A percentile compares a stretch with the other conserved stretches of the same genome.
Conservation (phyloP, 2,888 invertebrate species). For the Rutpela maculata region DNA sequence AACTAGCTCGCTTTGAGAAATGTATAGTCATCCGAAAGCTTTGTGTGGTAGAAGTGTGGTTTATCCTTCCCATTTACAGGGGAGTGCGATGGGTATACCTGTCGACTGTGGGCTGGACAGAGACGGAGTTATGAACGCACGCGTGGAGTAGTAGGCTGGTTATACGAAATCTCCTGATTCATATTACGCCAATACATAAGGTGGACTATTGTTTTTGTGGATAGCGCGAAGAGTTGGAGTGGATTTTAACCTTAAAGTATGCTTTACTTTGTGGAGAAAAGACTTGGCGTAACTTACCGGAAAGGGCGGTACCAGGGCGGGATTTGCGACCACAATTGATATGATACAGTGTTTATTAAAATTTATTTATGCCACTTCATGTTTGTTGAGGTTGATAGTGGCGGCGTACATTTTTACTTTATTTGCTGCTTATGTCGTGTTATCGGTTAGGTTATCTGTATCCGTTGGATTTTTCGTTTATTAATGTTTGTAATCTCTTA, state of each 20-base stretch:
- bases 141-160: conserved; percentile 66
- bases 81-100: conserved; percentile 42
- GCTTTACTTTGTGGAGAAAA: conserved; percentile 45
- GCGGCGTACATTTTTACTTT: conserved; percentile 24
- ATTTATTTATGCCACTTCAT: conserved; percentile 31
- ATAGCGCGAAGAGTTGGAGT: conserved; percentile 42
- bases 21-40: conserved; percentile 24
- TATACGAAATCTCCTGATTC: conserved; percentile 64
- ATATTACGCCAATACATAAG: conserved; percentile 67
- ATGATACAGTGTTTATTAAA: conserved; percentile 39
- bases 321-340: conserved; percentile 33
- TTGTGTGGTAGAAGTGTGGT: conserved; percentile 63
- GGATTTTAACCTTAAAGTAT: conserved; percentile 48
- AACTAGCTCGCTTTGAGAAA: conserved; percentile 52
- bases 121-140: conserved; percentile 58
- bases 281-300: conserved; percentile 29
- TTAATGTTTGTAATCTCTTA: background rate
- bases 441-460: conserved; percentile 28
- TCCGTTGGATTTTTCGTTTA: conserved; percentile 27
- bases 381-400: conserved; percentile 44
- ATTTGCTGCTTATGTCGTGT: conserved; percentile 14
- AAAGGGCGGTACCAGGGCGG: conserved; percentile 33
- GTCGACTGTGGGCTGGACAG: conserved; percentile 34
- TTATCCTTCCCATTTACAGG: conserved; percentile 65
- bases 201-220: conserved; percentile 66